Base-by-base conservation (phyloP, 2,797 vertebrate species). In the Harpagifer antarcticus region DNA sequence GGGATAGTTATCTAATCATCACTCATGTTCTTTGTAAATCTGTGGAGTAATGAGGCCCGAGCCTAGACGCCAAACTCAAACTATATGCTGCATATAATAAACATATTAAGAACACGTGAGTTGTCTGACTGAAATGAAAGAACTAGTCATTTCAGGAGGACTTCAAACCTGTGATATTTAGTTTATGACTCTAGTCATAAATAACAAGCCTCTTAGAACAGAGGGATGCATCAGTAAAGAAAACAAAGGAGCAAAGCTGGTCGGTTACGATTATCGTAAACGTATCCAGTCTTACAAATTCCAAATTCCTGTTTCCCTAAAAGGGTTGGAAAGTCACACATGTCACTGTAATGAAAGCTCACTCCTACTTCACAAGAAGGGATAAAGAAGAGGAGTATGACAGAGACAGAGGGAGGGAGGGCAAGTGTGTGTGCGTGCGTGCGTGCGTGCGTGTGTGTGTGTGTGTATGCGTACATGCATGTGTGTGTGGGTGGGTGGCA, bases 401-500 rank as follows among this genome's bases (percentile, higher is more conserved):
- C 11, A 66, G 52, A 84, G 74, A 79, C 33, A 23, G 78, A 70
- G 72, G 74, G 63, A 80, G 78, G 47, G 27, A 69, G 78, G 80
- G 87, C 73, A 84, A 72, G 85, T 81, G 83, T 79, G 83, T 83
- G 77, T 78, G 65, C 23, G 84, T 23, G 23, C 23, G 23, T 23
- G 23, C 23, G 82, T 79, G 83, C 83, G 79, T 78, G 65, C 80
- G 83, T 72, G 84, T 81, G 87, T 87, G 4, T 1, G 3, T 55
- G 3, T 4, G 4, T 58, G 33, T 33, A 33, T 42, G 42, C 66
- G 48, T 69, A 70, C 52, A 16, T 60, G 45, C 55, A 52, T 68
- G 81, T 72, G 81, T 82, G 88, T 62, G 82, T 82, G 88, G 60
- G 94, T 89, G 91, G 91, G 90, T 69, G 90, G 90, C 60, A 81